These are phyloP conservation scores for Charanyca ferruginea DNA, from an alignment of 2,888 invertebrate species.

Conservation along the genomic window DNA sequence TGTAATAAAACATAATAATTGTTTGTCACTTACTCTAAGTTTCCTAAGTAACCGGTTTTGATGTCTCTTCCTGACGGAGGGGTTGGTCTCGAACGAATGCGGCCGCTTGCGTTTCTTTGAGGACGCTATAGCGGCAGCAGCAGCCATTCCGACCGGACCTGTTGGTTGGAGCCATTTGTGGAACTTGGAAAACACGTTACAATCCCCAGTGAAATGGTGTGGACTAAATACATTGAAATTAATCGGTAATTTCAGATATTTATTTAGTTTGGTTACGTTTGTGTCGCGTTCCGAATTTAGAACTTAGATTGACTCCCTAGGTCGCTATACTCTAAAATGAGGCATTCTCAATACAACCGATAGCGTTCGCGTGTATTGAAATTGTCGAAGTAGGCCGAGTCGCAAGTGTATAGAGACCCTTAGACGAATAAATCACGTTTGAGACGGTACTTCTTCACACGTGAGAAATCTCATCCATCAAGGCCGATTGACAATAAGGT, in stretches of 20 bases:
- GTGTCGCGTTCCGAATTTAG: background rate
- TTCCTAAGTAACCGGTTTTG: conserved; percentile 97
- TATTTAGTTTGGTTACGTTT: background rate
- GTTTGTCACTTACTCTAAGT: conserved; percentile 91
- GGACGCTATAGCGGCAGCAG: conserved; percentile 98
- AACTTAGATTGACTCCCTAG: background rate
- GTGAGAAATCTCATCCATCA: conserved; percentile 1
- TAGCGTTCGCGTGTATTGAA: too few relatives aligned
- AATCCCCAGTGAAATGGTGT: background rate
- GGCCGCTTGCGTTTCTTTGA: conserved; percentile 98
- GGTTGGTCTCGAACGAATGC: conserved; percentile 99
- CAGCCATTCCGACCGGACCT: conserved; percentile 99
- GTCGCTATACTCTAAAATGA: too few relatives aligned
- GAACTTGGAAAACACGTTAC: conserved; percentile 18
- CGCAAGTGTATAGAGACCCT: too few relatives aligned
- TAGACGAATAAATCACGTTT: background rate
- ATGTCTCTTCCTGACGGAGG: conserved; percentile 98
- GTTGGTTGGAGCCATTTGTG: conserved; percentile 38
- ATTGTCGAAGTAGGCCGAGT: too few relatives aligned
- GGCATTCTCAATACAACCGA: too few relatives aligned
- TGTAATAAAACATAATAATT: background rate
- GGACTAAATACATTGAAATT: background rate
- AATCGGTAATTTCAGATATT: too few relatives aligned
- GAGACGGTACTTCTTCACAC: background rate
- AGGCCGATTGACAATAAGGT: background rate